Evolutionary conservation across 2,113 vertebrate species (phyloP), one percentile per base, ranked within the genome.

Genomic region (Lepus timidus): DNA sequence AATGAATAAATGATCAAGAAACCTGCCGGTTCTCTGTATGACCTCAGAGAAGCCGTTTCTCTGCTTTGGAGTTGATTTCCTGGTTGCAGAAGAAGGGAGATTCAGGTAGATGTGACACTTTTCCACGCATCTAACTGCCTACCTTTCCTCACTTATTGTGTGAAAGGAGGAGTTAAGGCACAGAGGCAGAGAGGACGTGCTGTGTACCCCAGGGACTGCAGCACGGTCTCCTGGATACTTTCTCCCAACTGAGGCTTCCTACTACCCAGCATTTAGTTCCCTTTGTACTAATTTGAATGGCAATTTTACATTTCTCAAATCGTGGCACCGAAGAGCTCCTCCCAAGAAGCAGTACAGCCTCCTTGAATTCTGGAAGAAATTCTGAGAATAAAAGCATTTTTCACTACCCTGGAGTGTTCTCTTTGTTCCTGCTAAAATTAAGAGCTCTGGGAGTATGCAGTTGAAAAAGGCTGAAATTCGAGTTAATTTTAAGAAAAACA

Each of bases 281-380:
- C 23, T 94, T 80, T 90, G 65, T 62, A 65, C 39, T 6, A 44
- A 85, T 92, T 85, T 76, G 33, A 95, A 83, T 92, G 29, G 14
- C 51, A 95, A 80, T 52, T 65, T 64, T 36, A 62, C 52, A 8
- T 64, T 90, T 95, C 65, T 96, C 85, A 88, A 78, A 96, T 91
- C n/a, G 31, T 61, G 25, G 36, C 75, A 83, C 61, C 70, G 93
- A 92, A 80, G 31, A 65, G 27, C 52, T 94, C 80, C 11, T 67
- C 68, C 80, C 33, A 58, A 85, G 84, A 61, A 89, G 55, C 83
- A 71, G 29, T 58, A 23, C 19, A 73, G 74, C 29, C 12, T 58
- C 22, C 64, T 81, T 76, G 74, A 85, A 91, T 96, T 86, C 36
- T 20, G n/a, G 65, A 29, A 80, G 91, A 71, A 91, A 75, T 94